A percentile compares a stretch with the other conserved stretches of the same genome.
Evolutionary conservation across 2,888 invertebrate species (phyloP).

Genomic region (Autographa gamma): DNA sequence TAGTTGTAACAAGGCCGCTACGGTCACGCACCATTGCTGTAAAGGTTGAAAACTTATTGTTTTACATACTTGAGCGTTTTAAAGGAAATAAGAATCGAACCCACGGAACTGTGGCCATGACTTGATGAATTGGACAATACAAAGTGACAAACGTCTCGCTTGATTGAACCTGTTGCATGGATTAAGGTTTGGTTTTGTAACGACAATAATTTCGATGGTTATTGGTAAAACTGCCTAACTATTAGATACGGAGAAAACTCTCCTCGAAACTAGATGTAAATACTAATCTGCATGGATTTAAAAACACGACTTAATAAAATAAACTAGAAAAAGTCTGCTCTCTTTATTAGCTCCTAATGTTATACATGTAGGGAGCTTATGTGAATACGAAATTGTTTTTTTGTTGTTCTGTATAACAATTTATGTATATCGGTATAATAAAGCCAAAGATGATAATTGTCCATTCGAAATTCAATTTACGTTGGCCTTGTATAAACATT

Average conservation of each 20-base stretch:
- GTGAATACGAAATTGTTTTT: too few relatives aligned
- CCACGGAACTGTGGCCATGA: constrained; percentile 27
- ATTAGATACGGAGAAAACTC: too few relatives aligned
- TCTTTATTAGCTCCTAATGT: too few relatives aligned
- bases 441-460: not conserved
- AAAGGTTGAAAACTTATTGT: constrained; percentile 49
- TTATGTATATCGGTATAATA: not conserved
- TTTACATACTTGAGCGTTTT: constrained; percentile 29
- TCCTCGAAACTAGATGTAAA: too few relatives aligned
- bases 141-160: not conserved
- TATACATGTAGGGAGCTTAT: too few relatives aligned
- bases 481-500: not conserved
- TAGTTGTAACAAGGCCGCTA: constrained; percentile 42
- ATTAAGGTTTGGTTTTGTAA: not conserved
- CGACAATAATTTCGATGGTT: not conserved
- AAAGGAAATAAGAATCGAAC: constrained; percentile 28
- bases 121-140: not conserved
- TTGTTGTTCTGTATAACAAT: not conserved
- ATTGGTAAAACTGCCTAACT: too few relatives aligned
- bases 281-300: too few relatives aligned
- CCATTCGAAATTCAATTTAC: not conserved
- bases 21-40: constrained; percentile 53
- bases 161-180: not conserved
- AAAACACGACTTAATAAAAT: too few relatives aligned
- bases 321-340: too few relatives aligned